Evolutionary conservation across 2,888 invertebrate species (phyloP).

Genomic region (Thymelicus sylvestris): DNA sequence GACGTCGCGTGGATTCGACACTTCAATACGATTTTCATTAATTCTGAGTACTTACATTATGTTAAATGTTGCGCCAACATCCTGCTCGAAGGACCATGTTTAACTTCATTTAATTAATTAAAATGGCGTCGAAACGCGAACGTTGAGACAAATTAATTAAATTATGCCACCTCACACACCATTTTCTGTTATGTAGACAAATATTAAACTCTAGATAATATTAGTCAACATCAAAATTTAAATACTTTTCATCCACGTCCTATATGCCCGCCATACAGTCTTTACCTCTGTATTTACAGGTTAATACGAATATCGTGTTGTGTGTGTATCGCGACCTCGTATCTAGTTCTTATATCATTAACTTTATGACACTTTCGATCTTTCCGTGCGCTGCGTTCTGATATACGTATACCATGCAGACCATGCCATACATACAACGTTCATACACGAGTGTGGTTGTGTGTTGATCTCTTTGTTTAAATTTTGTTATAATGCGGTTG

Average conservation of each 20-base stretch:
- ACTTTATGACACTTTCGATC: too few relatives aligned
- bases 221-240: too few relatives aligned
- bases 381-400: too few relatives aligned
- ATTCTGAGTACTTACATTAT: not conserved
- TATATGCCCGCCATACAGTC: too few relatives aligned
- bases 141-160: slow-evolving; percentile 24
- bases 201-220: too few relatives aligned
- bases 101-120: slow-evolving; percentile 33
- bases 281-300: too few relatives aligned
- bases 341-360: too few relatives aligned
- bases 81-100: slow-evolving; percentile 35
- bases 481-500: slow-evolving; percentile 19
- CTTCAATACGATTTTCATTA: slow-evolving; percentile 25
- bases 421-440: too few relatives aligned
- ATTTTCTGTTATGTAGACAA: slow-evolving; percentile 16
- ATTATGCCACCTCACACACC: slow-evolving; percentile 12
- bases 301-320: too few relatives aligned
- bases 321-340: too few relatives aligned
- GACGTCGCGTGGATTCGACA: not conserved
- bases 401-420: too few relatives aligned
- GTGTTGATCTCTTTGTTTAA: slow-evolving; percentile 20
- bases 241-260: too few relatives aligned
- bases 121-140: slow-evolving; percentile 17
- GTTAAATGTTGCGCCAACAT: slow-evolving; percentile 23
- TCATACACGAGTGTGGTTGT: not conserved